phyloP scores from a whole-genome alignment of 2,888 invertebrate species.

The Melinaea marsaeus region DNA sequence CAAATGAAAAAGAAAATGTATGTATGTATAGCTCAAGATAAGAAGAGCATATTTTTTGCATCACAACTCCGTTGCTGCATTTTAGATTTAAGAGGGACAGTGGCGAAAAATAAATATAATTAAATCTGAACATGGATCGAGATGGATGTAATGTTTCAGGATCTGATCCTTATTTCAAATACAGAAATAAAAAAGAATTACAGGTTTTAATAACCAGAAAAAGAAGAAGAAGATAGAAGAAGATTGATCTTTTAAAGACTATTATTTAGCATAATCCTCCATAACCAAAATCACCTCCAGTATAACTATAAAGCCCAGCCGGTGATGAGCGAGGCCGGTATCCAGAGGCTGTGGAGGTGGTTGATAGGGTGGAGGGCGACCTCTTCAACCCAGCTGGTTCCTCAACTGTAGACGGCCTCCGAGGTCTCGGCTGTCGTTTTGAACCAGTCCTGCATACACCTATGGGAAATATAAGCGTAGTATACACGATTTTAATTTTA shows the following conservation, averaged over 20 bases:
- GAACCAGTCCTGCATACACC: conserved; percentile 75
- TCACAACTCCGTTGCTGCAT: too few species aligned
- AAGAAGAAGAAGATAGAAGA: not conserved
- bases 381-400: conserved; percentile 52
- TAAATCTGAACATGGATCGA: too few species aligned
- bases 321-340: conserved; percentile 87
- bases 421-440: conserved; percentile 69
- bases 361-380: conserved; percentile 69
- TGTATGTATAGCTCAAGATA: too few species aligned
- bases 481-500: too few species aligned
- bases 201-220: conserved; percentile 19
- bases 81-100: too few species aligned
- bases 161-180: too few species aligned
- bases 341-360: conserved; percentile 65
- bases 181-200: too few species aligned
- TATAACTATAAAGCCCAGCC: conserved; percentile 87
- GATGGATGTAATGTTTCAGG: too few species aligned
- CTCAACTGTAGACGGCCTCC: conserved; percentile 61
- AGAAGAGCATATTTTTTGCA: too few species aligned
- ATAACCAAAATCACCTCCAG: conserved; percentile 63
- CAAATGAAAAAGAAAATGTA: too few species aligned
- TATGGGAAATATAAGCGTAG: conserved; percentile 32
- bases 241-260: not conserved
- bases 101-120: too few species aligned
- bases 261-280: not conserved